These are phyloP conservation scores for Paramuricea clavata DNA, from an alignment of 92 coral and sea anemone species.

Conservation along the genomic window DNA sequence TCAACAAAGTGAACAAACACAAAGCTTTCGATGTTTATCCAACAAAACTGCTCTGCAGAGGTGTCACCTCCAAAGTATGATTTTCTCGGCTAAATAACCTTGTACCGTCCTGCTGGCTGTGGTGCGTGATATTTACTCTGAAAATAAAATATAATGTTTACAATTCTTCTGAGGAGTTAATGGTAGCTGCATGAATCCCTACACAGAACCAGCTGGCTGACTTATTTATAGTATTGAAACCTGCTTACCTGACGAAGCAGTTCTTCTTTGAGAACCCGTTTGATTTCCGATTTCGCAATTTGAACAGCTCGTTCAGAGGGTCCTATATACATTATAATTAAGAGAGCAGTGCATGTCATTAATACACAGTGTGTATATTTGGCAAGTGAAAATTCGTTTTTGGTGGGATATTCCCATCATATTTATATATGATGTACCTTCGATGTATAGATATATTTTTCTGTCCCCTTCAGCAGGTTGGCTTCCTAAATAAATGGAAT, in stretches of 20 bases:
- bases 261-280: constrained; percentile 97
- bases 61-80: background rate
- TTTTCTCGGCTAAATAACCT: constrained; percentile 63
- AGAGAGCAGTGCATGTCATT: too few relatives aligned
- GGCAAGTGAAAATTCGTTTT: too few relatives aligned
- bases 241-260: constrained; percentile 90
- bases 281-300: constrained; percentile 91
- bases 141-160: constrained; percentile 10
- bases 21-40: background rate
- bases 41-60: background rate
- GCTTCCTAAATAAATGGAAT: constrained; percentile 72
- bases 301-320: constrained; percentile 97
- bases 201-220: background rate
- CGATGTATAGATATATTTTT: constrained; percentile 92
- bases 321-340: constrained; percentile 63
- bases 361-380: background rate
- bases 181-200: background rate
- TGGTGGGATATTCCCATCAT: too few relatives aligned
- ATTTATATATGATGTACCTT: constrained; percentile 84
- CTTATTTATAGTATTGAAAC: background rate
- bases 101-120: constrained; percentile 91
- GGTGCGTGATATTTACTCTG: constrained; percentile 96
- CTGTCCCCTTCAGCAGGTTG: constrained; percentile 95
- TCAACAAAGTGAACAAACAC: background rate
- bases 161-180: background rate